Evolutionary conservation across 1,140 invertebrate species (phyloP).

Genomic region (Drosophila sulfurigaster): DNA sequence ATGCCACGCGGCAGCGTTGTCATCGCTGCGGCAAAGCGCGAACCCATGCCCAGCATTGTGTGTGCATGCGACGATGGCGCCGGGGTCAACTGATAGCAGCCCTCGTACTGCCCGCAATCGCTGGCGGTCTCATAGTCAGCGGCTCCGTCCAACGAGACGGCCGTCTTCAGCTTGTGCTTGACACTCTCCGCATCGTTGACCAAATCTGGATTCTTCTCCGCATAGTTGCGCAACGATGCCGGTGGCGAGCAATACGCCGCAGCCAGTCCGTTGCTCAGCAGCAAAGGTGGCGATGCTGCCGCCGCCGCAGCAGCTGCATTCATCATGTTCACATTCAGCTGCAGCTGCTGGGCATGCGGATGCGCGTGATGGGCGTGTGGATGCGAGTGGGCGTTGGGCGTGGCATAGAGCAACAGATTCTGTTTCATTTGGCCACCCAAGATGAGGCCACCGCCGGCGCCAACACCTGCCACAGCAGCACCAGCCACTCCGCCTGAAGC

Average conservation of each 20-base stretch:
- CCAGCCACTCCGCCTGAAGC: not conserved
- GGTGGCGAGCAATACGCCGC: conserved; percentile 80
- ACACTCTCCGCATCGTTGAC: conserved; percentile 90
- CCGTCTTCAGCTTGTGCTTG: conserved; percentile 87
- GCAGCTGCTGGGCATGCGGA: conserved; percentile 52
- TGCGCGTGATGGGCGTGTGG: conserved; percentile 31
- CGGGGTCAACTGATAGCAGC: conserved; percentile 80
- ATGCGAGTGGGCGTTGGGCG: conserved; percentile 48
- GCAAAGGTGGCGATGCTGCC: conserved; percentile 53
- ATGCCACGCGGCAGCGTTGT: conserved; percentile 86
- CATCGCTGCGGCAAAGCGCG: conserved; percentile 83
- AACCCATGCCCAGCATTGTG: conserved; percentile 62
- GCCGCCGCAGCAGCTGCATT: conserved; percentile 52
- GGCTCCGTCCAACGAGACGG: conserved; percentile 84
- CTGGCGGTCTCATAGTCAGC: conserved; percentile 77
- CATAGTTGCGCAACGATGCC: conserved; percentile 86
- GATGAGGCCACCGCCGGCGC: conserved; percentile 64
- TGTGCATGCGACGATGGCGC: conserved; percentile 42
- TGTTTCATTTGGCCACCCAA: conserved; percentile 83
- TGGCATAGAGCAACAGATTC: conserved; percentile 76
- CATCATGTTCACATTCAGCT: conserved; percentile 74
- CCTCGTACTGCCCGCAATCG: conserved; percentile 82
- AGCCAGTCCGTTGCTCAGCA: conserved; percentile 63
- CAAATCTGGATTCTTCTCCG: conserved; percentile 90
- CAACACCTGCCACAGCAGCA: conserved; percentile 24